A percentile compares a stretch with the other conserved stretches of the same genome.
Evolutionary conservation across 2,888 invertebrate species (phyloP).

Genomic region (Lasioglossum zephyrum): DNA sequence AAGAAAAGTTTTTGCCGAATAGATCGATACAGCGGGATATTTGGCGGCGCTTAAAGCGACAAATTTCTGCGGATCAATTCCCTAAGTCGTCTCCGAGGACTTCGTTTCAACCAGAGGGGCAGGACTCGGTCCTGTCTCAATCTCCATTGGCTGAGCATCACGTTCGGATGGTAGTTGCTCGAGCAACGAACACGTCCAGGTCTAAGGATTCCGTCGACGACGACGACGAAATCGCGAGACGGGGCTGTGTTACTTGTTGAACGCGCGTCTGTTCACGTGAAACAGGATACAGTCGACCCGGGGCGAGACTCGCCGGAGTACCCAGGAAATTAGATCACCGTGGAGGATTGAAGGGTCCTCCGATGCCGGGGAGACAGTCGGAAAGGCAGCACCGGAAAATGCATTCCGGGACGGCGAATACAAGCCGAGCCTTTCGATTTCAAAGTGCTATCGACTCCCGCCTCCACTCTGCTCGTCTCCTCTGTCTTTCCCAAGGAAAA

Average conservation of each 20-base stretch:
- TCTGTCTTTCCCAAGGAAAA: background rate
- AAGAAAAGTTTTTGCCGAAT: background rate
- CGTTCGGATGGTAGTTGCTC: background rate
- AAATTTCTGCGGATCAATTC: background rate
- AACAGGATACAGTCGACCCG: constrained; percentile 44
- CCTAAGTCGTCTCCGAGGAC: background rate
- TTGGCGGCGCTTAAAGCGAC: background rate
- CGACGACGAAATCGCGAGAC: background rate
- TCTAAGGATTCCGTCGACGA: background rate
- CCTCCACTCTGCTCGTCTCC: background rate
- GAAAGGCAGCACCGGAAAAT: constrained; percentile 44
- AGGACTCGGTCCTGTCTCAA: background rate
- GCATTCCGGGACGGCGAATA: constrained; percentile 44
- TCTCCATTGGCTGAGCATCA: background rate
- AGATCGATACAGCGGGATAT: background rate
- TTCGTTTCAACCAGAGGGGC: background rate
- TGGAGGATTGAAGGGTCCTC: constrained; percentile 46
- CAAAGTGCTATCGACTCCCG: constrained; percentile 51
- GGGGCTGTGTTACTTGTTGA: constrained; percentile 55
- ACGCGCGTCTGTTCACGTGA: constrained; percentile 54
- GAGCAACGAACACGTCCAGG: background rate
- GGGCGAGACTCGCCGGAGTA: constrained; percentile 39
- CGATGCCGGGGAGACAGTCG: constrained; percentile 42
- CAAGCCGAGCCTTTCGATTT: constrained; percentile 46
- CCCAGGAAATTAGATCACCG: constrained; percentile 67